Percentiles rank a stretch among this genome's conserved stretches.
These are phyloP conservation scores for Metopolophium dirhodum DNA, from an alignment of 1,140 invertebrate genomes.

Conservation along the genomic window DNA sequence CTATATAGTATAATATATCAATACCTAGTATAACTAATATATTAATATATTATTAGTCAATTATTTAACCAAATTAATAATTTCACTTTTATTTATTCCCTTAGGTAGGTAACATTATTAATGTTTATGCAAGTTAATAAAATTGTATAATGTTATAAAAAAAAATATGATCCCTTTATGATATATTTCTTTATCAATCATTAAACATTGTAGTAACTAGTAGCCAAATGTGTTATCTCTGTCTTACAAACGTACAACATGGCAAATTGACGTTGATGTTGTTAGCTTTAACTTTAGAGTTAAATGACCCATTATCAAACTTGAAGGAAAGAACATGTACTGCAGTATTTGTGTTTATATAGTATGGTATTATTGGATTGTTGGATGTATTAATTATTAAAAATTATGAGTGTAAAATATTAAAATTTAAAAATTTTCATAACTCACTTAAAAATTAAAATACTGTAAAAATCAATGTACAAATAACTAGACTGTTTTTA, in stretches of 20 bases:
- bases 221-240: not conserved
- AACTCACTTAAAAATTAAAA: not conserved
- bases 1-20: not conserved
- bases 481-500: not conserved
- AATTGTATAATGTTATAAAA: not conserved
- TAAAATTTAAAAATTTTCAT: not conserved
- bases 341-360: not conserved
- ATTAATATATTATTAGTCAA: not conserved
- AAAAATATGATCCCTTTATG: not conserved
- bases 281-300: not conserved
- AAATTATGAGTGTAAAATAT: not conserved
- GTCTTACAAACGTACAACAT: not conserved
- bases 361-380: not conserved
- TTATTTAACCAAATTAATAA: not conserved
- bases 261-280: not conserved
- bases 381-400: not conserved
- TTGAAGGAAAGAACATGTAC: not conserved
- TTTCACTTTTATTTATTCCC: not conserved
- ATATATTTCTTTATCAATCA: not conserved
- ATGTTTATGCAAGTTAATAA: not conserved
- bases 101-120: not conserved
- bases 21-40: not conserved
- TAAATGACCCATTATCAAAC: not conserved
- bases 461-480: not conserved
- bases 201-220: not conserved